Percentiles rank a stretch among this genome's conserved stretches.
phyloP scores from a whole-genome alignment of 2,888 invertebrate species.

The Oxystoma pomonae region DNA sequence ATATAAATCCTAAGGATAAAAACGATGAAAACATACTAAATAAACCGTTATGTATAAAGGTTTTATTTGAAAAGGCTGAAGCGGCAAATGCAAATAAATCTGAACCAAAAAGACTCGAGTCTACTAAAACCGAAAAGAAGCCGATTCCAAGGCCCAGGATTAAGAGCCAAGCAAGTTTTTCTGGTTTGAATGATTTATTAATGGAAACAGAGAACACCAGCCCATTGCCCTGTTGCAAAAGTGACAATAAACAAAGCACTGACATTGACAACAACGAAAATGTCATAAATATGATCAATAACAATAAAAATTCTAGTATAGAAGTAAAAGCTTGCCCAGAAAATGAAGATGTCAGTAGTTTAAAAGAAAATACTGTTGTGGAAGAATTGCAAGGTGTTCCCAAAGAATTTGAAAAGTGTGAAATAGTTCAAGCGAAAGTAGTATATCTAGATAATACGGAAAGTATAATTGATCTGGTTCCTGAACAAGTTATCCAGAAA shows the following conservation, averaged over 20 bases:
- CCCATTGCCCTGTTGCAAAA: not conserved
- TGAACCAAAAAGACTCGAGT: not conserved
- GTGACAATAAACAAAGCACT: not conserved
- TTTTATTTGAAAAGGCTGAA: not conserved
- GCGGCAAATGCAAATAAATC: not conserved
- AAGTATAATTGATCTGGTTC: not conserved
- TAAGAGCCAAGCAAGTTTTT: slow-evolving; percentile 15
- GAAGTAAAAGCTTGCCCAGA: not conserved
- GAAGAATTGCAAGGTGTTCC: not conserved
- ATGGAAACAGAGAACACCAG: not conserved
- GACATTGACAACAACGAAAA: slow-evolving; percentile 2
- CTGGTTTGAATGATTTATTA: not conserved
- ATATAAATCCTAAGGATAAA: not conserved
- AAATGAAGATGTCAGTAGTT: not conserved
- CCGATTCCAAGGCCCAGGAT: slow-evolving; percentile 15
- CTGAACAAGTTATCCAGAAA: not conserved
- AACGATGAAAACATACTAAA: slow-evolving; percentile 16
- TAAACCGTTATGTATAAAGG: slow-evolving; percentile 31
- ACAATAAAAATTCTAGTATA: slow-evolving; percentile 29
- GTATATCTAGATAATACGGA: slow-evolving; percentile 8
- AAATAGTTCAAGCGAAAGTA: slow-evolving; percentile 11
- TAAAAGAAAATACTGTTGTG: too few relatives aligned
- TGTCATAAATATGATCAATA: slow-evolving; percentile 26
- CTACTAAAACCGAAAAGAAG: slow-evolving; percentile 14
- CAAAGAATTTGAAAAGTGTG: slow-evolving; percentile 14